phyloP scores from a whole-genome alignment of 2,797 vertebrate genomes.

The Helostoma temminkii region DNA sequence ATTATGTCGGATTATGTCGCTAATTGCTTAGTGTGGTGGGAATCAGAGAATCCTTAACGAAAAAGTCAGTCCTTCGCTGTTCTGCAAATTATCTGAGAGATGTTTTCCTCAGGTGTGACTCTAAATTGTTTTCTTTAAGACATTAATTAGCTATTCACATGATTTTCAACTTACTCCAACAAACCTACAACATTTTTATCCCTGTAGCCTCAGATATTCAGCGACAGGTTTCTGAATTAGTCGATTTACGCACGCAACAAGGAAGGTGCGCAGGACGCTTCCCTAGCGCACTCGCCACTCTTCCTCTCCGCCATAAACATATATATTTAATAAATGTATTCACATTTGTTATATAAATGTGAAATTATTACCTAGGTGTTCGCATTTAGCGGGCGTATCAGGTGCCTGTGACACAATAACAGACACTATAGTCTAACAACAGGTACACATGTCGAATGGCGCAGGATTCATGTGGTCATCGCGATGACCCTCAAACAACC shows the following conservation, averaged over 20 bases:
- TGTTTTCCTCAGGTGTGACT: neutral
- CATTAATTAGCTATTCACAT: neutral
- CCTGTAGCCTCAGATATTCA: neutral
- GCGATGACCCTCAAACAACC: constrained; percentile 25
- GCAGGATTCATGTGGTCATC: neutral
- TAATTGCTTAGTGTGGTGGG: constrained; percentile 18
- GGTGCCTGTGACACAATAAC: constrained; percentile 19
- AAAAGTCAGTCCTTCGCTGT: neutral
- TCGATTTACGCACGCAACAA: neutral
- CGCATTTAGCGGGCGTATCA: constrained; percentile 33
- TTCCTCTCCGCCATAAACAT: constrained; percentile 20
- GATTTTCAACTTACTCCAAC: neutral
- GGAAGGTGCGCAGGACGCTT: neutral
- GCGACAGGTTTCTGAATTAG: neutral
- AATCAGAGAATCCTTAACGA: neutral
- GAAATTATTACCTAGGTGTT: neutral
- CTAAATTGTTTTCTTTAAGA: constrained; percentile 1
- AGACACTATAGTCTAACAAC: neutral
- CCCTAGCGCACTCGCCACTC: neutral
- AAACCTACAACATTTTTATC: constrained; percentile 1
- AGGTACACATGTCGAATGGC: constrained; percentile 8
- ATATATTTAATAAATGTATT: neutral
- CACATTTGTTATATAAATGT: neutral
- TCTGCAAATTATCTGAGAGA: constrained; percentile 5
- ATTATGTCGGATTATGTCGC: constrained; percentile 65